phyloP scores from a whole-genome alignment of 1,140 invertebrate genomes.

The Platorchestia sp. region DNA sequence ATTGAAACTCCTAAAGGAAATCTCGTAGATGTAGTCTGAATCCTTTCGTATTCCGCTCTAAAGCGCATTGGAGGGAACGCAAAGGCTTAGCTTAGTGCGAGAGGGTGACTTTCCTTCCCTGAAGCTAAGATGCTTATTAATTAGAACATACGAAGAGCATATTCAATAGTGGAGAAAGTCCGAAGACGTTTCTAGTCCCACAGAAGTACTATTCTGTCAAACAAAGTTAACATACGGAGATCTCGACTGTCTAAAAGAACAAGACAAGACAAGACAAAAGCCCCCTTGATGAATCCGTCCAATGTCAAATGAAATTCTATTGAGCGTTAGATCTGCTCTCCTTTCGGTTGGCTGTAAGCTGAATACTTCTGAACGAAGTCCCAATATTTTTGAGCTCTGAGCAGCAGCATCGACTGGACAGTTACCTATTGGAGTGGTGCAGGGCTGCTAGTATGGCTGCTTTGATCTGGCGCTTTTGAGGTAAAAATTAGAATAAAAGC shows the following conservation, averaged over 20 bases:
- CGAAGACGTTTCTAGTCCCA: not conserved
- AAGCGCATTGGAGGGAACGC: not conserved
- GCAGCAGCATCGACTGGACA: not conserved
- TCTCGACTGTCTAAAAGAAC: not conserved
- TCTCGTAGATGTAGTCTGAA: not conserved
- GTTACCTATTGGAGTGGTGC: slow-evolving; percentile 20
- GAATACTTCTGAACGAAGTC: not conserved
- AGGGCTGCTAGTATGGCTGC: not conserved
- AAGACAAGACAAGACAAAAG: not conserved
- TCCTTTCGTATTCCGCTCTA: not conserved
- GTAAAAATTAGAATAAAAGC: not conserved
- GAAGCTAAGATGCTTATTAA: not conserved
- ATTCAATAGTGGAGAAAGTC: not conserved
- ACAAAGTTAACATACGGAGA: not conserved
- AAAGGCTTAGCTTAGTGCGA: not conserved
- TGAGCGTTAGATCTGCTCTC: not conserved
- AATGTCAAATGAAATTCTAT: not conserved
- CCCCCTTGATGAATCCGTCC: not conserved
- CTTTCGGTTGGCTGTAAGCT: not conserved
- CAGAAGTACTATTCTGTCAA: not conserved
- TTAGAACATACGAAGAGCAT: not conserved
- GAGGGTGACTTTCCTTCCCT: not conserved
- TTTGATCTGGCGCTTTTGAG: slow-evolving; percentile 16
- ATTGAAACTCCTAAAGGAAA: not conserved
- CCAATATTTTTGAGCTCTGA: not conserved